A percentile compares a stretch with the other conserved stretches of the same genome.
These are phyloP conservation scores for Eristalis tenax DNA, from an alignment of 2,888 invertebrate genomes.

Conservation along the genomic window DNA sequence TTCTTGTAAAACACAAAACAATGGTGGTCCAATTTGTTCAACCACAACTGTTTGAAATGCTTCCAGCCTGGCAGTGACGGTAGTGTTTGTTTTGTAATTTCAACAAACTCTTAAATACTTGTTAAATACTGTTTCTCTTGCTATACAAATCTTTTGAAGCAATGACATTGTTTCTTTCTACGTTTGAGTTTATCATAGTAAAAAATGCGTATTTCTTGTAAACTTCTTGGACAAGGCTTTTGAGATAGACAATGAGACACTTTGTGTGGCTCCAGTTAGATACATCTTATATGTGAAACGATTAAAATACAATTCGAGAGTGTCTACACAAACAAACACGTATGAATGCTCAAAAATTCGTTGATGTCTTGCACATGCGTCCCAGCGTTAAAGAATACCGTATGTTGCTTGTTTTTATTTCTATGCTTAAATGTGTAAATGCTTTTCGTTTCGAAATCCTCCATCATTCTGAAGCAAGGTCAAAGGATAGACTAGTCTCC, in stretches of 20 bases:
- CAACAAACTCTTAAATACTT: neutral
- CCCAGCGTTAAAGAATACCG: constrained; percentile 19
- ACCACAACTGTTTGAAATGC: constrained; percentile 52
- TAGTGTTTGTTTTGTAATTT: constrained; percentile 2
- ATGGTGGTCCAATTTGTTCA: constrained; percentile 3
- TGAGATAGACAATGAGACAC: neutral
- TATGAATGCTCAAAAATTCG: constrained; percentile 25
- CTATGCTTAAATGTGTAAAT: constrained; percentile 24
- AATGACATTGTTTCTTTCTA: neutral
- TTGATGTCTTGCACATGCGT: constrained; percentile 36
- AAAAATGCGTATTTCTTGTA: neutral
- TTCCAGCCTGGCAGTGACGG: constrained; percentile 63
- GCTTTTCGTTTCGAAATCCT: constrained; percentile 4
- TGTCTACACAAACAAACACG: neutral
- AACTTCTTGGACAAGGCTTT: neutral
- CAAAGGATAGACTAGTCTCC: neutral
- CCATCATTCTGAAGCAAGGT: neutral
- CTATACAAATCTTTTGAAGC: neutral
- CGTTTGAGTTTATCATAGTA: neutral
- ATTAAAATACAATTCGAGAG: constrained; percentile 14
- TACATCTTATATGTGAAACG: constrained; percentile 3
- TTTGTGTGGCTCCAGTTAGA: constrained; percentile 11
- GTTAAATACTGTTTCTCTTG: neutral
- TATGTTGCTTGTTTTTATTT: neutral
- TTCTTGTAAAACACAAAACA: constrained; percentile 9